Conservation (phyloP, 1,140 invertebrate species). For the Gryon sp. region DNA sequence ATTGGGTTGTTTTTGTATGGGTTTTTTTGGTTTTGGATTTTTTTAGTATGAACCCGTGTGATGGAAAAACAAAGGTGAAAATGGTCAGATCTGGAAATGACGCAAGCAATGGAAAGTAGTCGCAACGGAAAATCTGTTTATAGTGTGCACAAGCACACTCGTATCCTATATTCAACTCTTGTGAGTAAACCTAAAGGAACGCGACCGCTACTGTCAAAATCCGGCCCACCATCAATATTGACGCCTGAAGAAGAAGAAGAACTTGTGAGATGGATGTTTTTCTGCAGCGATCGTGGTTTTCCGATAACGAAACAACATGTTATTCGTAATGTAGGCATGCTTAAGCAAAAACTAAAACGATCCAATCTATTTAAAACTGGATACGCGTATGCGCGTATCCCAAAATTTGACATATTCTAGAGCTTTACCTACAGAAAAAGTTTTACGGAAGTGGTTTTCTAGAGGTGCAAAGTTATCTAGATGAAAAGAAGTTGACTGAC, state of each 20-base stretch:
- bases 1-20: too few relatives aligned
- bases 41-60: too few relatives aligned
- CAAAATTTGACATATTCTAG: conserved; percentile 41
- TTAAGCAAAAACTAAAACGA: conserved; percentile 62
- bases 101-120: neutral
- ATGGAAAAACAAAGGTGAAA: too few relatives aligned
- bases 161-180: conserved; percentile 24
- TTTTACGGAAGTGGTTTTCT: neutral
- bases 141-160: neutral
- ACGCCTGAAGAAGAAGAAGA: conserved; percentile 11
- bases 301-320: conserved; percentile 68
- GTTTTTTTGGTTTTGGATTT: too few relatives aligned
- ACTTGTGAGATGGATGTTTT: conserved; percentile 22
- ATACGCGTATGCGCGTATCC: too few relatives aligned
- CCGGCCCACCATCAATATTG: conserved; percentile 17
- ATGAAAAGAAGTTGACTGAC: neutral
- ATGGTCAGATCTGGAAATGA: neutral
- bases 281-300: conserved; percentile 67
- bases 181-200: conserved; percentile 12
- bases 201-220: conserved; percentile 6
- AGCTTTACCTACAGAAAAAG: conserved; percentile 1
- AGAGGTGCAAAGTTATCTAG: conserved; percentile 6
- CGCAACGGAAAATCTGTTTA: conserved; percentile 8
- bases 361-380: conserved; percentile 53
- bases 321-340: conserved; percentile 64